Conservation (phyloP, 2,888 invertebrate species). For the Nebria brevicollis region DNA sequence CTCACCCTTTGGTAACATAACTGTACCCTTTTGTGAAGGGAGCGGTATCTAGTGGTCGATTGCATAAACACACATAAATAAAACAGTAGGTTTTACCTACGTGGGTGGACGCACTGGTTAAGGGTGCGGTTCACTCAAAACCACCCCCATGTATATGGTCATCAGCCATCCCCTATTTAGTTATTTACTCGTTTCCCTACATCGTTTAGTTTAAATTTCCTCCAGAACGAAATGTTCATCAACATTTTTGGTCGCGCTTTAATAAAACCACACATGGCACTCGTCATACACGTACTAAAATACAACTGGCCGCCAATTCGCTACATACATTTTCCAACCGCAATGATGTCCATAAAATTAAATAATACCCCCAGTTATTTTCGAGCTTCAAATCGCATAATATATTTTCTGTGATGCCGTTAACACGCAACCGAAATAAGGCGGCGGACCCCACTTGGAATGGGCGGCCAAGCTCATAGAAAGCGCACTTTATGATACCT, state of each 20-base stretch:
- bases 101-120: background rate
- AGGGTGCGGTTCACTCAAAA: conserved; percentile 21
- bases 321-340: no score
- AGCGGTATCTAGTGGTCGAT: conserved; percentile 23
- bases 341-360: no score
- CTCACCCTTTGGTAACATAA: background rate
- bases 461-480: no score
- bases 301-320: background rate
- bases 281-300: background rate
- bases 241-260: background rate
- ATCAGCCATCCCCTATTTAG: background rate
- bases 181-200: background rate
- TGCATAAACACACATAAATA: conserved; percentile 41
- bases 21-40: background rate
- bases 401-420: no score
- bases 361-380: no score
- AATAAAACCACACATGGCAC: background rate
- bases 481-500: no score
- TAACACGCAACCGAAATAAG: no score
- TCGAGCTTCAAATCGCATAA: no score
- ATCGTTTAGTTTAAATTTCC: background rate
- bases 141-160: background rate
- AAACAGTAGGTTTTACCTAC: conserved; percentile 8
- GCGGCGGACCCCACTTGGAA: no score
- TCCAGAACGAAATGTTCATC: background rate